Evolutionary conservation across 2,888 invertebrate species (phyloP).

Genomic region (Argyra leucocephala): DNA sequence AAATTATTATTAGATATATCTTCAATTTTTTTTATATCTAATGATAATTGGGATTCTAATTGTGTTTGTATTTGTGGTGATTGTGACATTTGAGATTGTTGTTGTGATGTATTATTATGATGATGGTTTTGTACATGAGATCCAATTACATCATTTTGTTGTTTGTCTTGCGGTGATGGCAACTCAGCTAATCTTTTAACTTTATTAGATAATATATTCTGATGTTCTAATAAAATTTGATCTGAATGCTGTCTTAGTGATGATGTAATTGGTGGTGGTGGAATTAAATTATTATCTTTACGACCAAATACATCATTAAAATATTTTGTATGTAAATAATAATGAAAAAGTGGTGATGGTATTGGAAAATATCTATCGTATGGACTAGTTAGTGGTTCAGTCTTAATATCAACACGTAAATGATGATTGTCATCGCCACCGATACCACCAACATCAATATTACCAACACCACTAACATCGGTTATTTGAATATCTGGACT

Average conservation of each 20-base stretch:
- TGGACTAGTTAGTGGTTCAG: conserved; percentile 41
- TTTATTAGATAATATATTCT: conserved; percentile 17
- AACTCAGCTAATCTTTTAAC: not conserved
- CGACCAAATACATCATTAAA: conserved; percentile 52
- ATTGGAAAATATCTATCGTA: conserved; percentile 44
- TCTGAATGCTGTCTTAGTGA: conserved; percentile 35
- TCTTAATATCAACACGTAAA: conserved; percentile 42
- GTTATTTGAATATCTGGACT: conserved; percentile 16
- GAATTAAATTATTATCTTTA: conserved; percentile 52
- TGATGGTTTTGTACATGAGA: not conserved
- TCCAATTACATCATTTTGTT: conserved; percentile 22
- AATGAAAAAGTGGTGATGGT: conserved; percentile 47
- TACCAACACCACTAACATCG: not conserved
- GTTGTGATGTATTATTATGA: conserved; percentile 16
- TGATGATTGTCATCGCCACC: conserved; percentile 34
- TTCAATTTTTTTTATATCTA: not conserved
- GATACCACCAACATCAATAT: conserved; percentile 19
- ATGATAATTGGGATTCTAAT: not conserved
- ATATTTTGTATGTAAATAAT: conserved; percentile 54
- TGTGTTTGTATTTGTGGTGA: conserved; percentile 27
- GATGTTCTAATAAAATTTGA: conserved; percentile 29
- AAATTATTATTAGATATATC: not conserved
- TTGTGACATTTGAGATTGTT: conserved; percentile 34
- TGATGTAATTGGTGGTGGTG: conserved; percentile 38
- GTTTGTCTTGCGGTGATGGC: conserved; percentile 33